Percentiles rank a stretch among this genome's conserved stretches.
Evolutionary conservation across 37 sponge, comb jelly and placozoan species (phyloP).

Genomic region (Axinella damicornis): DNA sequence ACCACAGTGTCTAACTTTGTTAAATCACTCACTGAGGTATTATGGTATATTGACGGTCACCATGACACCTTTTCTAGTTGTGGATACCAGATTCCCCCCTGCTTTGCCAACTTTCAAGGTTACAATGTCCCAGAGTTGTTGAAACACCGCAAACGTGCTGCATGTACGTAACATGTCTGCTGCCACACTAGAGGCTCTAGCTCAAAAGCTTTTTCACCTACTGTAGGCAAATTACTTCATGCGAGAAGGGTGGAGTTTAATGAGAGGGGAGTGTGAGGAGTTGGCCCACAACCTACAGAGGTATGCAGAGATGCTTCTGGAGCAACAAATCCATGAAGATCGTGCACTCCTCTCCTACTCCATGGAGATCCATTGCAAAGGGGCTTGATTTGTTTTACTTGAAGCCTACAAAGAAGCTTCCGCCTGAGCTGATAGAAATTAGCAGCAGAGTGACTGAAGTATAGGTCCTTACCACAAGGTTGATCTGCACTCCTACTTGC

Average conservation of each 20-base stretch:
- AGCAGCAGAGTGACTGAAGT: neutral
- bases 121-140: slow-evolving; percentile 13
- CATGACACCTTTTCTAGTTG: slow-evolving; percentile 24
- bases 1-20: no score
- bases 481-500: slow-evolving; percentile 8
- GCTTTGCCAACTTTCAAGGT: slow-evolving; percentile 19
- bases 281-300: neutral
- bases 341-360: slow-evolving; percentile 3
- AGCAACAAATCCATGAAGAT: slow-evolving; percentile 1
- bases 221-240: neutral
- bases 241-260: neutral
- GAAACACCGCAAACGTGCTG: slow-evolving; percentile 7
- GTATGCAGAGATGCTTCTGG: neutral
- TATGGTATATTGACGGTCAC: slow-evolving; percentile 31
- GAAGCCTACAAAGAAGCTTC: neutral
- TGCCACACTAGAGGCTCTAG: neutral
- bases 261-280: slow-evolving; percentile 5
- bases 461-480: neutral
- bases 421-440: neutral
- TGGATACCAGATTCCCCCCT: neutral
- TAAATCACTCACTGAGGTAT: slow-evolving; percentile 7
- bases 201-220: neutral
- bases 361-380: slow-evolving; percentile 19
- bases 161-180: neutral
- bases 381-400: slow-evolving; percentile 1